A percentile compares a stretch with the other conserved stretches of the same genome.
These are phyloP conservation scores for Cactoblastis cactorum DNA, from an alignment of 2,888 invertebrate genomes.

Conservation along the genomic window DNA sequence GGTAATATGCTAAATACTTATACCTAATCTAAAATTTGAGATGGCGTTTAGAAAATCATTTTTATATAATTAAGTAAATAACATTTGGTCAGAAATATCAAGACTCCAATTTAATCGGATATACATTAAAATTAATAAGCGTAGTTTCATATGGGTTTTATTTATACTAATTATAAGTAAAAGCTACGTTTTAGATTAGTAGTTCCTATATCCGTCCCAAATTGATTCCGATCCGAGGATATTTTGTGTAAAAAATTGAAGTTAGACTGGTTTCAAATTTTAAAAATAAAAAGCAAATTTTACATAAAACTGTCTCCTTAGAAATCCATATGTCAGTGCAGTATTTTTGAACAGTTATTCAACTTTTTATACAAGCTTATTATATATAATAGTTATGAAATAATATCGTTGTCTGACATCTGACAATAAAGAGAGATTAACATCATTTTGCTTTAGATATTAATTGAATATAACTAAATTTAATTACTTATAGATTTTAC, in stretches of 20 bases:
- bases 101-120: constrained; percentile 76
- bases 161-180: constrained; percentile 53
- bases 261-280: too few relatives aligned
- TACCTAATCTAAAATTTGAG: constrained; percentile 51
- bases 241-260: not conserved
- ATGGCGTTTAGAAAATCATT: constrained; percentile 64
- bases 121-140: constrained; percentile 79
- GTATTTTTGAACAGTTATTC: too few relatives aligned
- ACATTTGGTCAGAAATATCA: constrained; percentile 78
- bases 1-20: constrained; percentile 47
- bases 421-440: too few relatives aligned
- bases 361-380: too few relatives aligned
- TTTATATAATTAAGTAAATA: constrained; percentile 58
- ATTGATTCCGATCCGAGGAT: not conserved
- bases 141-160: constrained; percentile 75
- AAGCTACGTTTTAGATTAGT: constrained; percentile 31
- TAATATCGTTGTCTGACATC: too few relatives aligned
- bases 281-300: too few relatives aligned
- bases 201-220: constrained; percentile 11
- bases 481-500: too few relatives aligned
- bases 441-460: too few relatives aligned
- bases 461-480: too few relatives aligned
- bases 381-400: too few relatives aligned
- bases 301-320: too few relatives aligned
- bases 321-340: too few relatives aligned